Conservation (phyloP, 92 coral and sea anemone genomes). For the Porites lobata region DNA sequence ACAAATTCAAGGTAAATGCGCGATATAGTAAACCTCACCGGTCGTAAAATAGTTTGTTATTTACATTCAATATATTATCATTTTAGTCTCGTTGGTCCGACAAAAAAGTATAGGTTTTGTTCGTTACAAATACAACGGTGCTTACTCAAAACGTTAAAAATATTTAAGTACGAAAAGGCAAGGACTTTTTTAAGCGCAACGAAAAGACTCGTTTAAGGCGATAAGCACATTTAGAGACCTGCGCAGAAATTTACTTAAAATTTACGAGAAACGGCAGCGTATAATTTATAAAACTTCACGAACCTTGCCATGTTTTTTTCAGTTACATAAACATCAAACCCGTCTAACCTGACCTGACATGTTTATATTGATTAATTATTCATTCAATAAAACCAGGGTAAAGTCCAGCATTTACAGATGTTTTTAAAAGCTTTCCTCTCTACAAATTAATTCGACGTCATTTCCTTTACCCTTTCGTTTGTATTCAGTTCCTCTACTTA, state of each 20-base stretch:
- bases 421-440: neutral
- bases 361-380: neutral
- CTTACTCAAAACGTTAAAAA: neutral
- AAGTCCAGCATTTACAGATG: conserved; percentile 20
- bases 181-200: too few relatives aligned
- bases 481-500: neutral
- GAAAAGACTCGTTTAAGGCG: neutral
- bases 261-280: neutral
- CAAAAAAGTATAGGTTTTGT: neutral
- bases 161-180: neutral
- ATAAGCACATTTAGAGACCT: neutral
- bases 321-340: neutral
- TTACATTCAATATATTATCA: neutral
- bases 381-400: neutral
- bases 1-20: neutral
- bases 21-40: neutral
- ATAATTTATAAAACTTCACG: conserved; percentile 1
- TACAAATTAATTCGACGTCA: neutral
- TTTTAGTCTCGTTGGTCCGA: neutral
- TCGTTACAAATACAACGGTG: neutral
- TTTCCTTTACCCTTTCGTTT: neutral
- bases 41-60: neutral
- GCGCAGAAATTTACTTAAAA: neutral
- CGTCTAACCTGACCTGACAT: neutral
- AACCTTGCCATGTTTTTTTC: neutral